A percentile compares a stretch with the other conserved stretches of the same genome.
Conservation (phyloP, 2,113 vertebrate species). For the Falco punctatus region DNA sequence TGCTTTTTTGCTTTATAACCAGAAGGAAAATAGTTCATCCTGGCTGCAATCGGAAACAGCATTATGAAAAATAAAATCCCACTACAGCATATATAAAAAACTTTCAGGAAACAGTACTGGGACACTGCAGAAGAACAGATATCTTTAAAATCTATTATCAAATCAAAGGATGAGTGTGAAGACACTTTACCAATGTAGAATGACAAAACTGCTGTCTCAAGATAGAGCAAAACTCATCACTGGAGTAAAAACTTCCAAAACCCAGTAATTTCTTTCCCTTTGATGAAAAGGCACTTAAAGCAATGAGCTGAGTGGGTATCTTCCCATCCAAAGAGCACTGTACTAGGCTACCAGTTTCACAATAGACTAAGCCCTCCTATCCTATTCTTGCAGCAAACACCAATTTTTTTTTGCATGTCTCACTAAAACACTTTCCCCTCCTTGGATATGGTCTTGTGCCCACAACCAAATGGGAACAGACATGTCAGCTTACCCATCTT, state of each 20-base stretch:
- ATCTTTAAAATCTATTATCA: not conserved
- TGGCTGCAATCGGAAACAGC: not conserved
- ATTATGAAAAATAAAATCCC: not conserved
- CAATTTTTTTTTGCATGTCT: not conserved
- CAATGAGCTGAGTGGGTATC: not conserved
- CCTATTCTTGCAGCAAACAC: not conserved
- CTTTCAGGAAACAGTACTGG: not conserved
- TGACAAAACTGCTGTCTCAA: not conserved
- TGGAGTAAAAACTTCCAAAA: not conserved
- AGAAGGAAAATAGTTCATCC: not conserved
- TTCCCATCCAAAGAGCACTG: not conserved
- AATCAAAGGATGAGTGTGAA: not conserved
- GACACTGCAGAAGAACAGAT: not conserved
- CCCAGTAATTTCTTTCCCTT: not conserved
- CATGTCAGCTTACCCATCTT: not conserved
- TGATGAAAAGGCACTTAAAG: not conserved
- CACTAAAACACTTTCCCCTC: not conserved
- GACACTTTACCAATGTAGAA: not conserved
- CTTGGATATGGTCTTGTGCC: not conserved
- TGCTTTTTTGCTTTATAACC: not conserved
- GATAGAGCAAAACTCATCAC: not conserved
- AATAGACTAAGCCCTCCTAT: not conserved
- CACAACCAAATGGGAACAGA: not conserved
- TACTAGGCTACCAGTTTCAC: not conserved
- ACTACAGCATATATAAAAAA: not conserved